phyloP scores from a whole-genome alignment of 2,797 vertebrate genomes.

The Geotria australis region DNA sequence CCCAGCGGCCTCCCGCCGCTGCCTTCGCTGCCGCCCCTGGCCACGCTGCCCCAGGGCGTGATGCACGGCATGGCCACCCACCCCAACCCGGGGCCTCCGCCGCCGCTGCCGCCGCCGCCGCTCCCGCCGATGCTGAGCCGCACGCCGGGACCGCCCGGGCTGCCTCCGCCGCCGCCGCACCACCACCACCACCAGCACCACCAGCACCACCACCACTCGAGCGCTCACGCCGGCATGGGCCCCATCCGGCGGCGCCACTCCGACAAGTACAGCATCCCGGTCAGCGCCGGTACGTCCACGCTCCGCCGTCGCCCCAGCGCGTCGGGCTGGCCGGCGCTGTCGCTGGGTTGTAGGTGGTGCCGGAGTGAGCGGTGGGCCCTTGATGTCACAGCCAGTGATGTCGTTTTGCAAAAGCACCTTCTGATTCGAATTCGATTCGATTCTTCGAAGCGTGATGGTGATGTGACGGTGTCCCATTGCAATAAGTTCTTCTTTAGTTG shows the following conservation, averaged over 20 bases:
- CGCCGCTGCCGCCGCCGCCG: not conserved
- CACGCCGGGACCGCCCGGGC: not conserved
- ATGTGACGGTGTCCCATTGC: too few relatives aligned
- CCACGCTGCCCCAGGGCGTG: too few relatives aligned
- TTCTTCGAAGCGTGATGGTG: too few relatives aligned
- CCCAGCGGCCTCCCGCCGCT: not conserved
- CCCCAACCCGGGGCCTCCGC: not conserved
- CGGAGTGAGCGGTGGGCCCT: too few relatives aligned
- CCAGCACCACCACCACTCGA: not conserved
- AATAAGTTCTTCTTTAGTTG: too few relatives aligned
- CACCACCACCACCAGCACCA: too few relatives aligned
- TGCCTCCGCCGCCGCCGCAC: not conserved
- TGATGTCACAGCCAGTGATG: too few relatives aligned
- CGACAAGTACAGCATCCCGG: slow-evolving; percentile 93
- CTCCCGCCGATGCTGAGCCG: not conserved
- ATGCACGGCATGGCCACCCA: not conserved
- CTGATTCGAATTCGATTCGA: too few relatives aligned
- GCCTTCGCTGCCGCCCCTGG: not conserved
- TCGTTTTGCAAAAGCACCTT: too few relatives aligned
- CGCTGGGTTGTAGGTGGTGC: too few relatives aligned
- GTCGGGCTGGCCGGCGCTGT: too few relatives aligned
- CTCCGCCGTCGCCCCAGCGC: too few relatives aligned
- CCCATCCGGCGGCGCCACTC: slow-evolving; percentile 74
- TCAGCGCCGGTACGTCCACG: slow-evolving; percentile 53
- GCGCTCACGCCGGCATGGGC: not conserved